Evolutionary conservation across 1,140 invertebrate genomes (phyloP).

Genomic region (Drosophila pseudoananassae): DNA sequence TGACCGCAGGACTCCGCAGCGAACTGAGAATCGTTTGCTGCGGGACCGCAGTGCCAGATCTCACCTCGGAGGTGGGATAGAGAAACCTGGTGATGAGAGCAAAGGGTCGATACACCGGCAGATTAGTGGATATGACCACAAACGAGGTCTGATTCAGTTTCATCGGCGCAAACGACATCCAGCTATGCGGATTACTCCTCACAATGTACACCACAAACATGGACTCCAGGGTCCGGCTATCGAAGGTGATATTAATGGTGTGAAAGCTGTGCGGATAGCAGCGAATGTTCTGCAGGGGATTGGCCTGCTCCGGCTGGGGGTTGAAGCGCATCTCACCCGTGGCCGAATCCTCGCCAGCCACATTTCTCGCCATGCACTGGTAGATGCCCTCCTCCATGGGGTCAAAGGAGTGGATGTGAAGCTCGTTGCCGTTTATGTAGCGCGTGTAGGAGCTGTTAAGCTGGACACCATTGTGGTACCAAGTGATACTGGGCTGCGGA

Average conservation of each 20-base stretch:
- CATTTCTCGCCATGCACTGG: slow-evolving; percentile 80
- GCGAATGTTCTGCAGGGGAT: slow-evolving; percentile 75
- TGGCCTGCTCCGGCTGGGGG: slow-evolving; percentile 51
- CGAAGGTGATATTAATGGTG: slow-evolving; percentile 79
- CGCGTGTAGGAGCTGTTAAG: slow-evolving; percentile 77
- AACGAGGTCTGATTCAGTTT: slow-evolving; percentile 76
- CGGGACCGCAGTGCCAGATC: slow-evolving; percentile 33
- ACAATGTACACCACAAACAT: slow-evolving; percentile 80
- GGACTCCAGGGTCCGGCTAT: slow-evolving; percentile 64
- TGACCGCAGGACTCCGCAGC: slow-evolving; percentile 64
- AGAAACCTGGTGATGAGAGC: slow-evolving; percentile 74
- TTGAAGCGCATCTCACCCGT: slow-evolving; percentile 73
- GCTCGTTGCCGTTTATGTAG: slow-evolving; percentile 72
- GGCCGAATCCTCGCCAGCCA: slow-evolving; percentile 74
- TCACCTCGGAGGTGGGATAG: slow-evolving; percentile 63
- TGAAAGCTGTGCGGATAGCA: slow-evolving; percentile 82
- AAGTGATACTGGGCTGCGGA: slow-evolving; percentile 67
- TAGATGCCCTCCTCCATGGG: slow-evolving; percentile 81
- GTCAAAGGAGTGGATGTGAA: slow-evolving; percentile 77
- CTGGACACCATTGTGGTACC: slow-evolving; percentile 77
- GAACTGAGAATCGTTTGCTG: slow-evolving; percentile 76
- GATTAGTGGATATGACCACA: slow-evolving; percentile 70
- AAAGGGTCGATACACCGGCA: slow-evolving; percentile 78
- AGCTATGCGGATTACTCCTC: slow-evolving; percentile 73
- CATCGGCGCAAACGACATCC: slow-evolving; percentile 71